Base-by-base conservation (phyloP, 2,797 vertebrate genomes). In the Menidia menidia region DNA sequence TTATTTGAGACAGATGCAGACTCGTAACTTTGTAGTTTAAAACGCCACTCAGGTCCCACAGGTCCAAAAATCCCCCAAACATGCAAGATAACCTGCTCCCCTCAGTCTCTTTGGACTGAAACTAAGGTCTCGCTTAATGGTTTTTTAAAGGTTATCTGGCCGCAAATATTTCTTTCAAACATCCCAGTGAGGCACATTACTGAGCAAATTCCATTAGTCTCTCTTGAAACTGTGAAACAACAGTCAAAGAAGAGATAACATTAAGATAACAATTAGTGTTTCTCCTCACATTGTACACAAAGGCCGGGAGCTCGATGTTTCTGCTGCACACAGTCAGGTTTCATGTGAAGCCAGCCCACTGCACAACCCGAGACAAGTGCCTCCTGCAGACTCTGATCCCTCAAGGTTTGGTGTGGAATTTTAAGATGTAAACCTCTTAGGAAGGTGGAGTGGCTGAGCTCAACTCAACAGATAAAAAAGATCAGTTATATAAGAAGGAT, bases 1-100 rank as follows among this genome's bases (percentile, higher is more conserved):
- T 66, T 70, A 88, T 87, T 71, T 62, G 44, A 71, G 58, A 61
- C 78, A 78, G 74, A 84, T 81, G 75, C 54, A 25, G 64, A 50
- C 8, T 30, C 57, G 25, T 60, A 18, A 42, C 45, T 63, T 56
- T 60, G 64, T 41, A 33, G 48, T 33, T 33, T 43, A 65, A 64
- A 45, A 75, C 56, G 62, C 4, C 16, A 68, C 57, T 78, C 33
- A 18, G 14, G 61, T 83, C 44, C 51, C 19, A 11, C 39, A 72
- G 53, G 77, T 69, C 71, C 44, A 58, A 68, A 64, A 32, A 59
- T 60, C 14, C 16, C 43, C n/a, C 51, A 33, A 15, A 7, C 13
- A 15, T 43, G 61, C 53, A 56, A 59, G 76, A 84, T 79, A 81
- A 82, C 67, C 78, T 44, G 18, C 71, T 63, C 12, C 61, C 25